Evolutionary conservation across 2,113 vertebrate genomes (phyloP).

Genomic region (Engraulis encrasicolus): DNA sequence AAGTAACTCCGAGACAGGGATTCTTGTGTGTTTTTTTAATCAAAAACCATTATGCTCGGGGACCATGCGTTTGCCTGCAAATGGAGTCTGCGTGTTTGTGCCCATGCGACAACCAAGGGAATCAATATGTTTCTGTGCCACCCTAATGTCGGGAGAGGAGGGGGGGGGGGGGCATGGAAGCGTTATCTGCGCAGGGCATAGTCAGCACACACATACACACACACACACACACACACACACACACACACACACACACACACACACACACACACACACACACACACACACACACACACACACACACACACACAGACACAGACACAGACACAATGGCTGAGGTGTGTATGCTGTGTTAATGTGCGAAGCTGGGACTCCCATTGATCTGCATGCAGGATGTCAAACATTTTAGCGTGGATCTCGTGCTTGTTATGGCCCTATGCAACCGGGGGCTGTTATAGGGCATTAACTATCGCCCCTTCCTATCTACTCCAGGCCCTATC

Average conservation of each 20-base stretch:
- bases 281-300: too few species aligned
- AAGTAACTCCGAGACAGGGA: background rate
- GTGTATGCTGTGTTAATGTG: slow-evolving; percentile 64
- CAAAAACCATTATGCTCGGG: background rate
- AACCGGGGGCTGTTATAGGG: slow-evolving; percentile 76
- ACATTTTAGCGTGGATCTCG: slow-evolving; percentile 77
- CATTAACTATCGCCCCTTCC: slow-evolving; percentile 80
- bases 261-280: too few species aligned
- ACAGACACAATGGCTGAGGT: slow-evolving; percentile 51
- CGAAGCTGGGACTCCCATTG: slow-evolving; percentile 71
- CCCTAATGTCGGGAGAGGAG: background rate
- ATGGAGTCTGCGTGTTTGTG: background rate
- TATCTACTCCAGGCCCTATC: slow-evolving; percentile 76
- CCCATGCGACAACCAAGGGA: background rate
- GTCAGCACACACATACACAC: slow-evolving; percentile 57
- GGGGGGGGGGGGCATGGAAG: slow-evolving; percentile 37
- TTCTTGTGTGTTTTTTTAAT: slow-evolving; percentile 23
- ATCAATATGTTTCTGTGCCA: slow-evolving; percentile 34
- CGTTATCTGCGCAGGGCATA: slow-evolving; percentile 64
- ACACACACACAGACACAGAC: too few species aligned
- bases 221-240: too few species aligned
- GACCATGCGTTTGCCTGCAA: background rate
- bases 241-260: too few species aligned
- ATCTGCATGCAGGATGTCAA: slow-evolving; percentile 81
- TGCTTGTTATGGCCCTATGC: slow-evolving; percentile 76